These are phyloP conservation scores for Sceloporus tristichus DNA, from an alignment of 2,113 vertebrate genomes.

Conservation along the genomic window DNA sequence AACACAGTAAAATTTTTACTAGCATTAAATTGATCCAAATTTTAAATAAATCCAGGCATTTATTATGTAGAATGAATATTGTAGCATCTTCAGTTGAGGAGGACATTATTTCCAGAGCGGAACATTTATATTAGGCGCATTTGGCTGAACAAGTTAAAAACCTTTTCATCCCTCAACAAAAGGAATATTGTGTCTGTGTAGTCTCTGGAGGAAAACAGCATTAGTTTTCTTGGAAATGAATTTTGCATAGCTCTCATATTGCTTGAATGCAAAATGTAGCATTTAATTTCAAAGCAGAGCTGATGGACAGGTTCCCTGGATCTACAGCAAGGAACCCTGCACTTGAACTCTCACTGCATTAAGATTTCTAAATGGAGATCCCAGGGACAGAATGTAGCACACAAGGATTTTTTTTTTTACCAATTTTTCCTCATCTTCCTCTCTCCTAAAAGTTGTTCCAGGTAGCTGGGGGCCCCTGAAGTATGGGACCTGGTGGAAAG, in stretches of 20 bases:
- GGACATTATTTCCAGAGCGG: constrained; percentile 13
- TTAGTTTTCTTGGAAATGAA: constrained; percentile 60
- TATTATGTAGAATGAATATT: constrained; percentile 23
- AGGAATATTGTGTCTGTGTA: constrained; percentile 50
- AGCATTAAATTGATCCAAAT: neutral
- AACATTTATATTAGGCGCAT: constrained; percentile 43
- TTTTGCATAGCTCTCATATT: constrained; percentile 55
- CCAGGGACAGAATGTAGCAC: constrained; percentile 42
- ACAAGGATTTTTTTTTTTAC: neutral
- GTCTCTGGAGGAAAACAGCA: constrained; percentile 53
- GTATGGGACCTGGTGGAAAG: neutral
- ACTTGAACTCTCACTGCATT: constrained; percentile 49
- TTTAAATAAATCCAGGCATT: constrained; percentile 41
- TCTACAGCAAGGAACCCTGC: constrained; percentile 37
- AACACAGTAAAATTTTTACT: neutral
- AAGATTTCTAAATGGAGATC: constrained; percentile 56
- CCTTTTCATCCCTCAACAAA: constrained; percentile 65
- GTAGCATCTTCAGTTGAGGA: constrained; percentile 40
- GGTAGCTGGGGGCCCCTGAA: neutral
- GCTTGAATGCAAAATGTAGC: constrained; percentile 48
- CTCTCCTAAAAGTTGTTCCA: neutral
- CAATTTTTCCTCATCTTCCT: neutral
- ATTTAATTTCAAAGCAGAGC: constrained; percentile 69
- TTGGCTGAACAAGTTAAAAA: constrained; percentile 54
- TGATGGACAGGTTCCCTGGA: constrained; percentile 55